phyloP scores from a whole-genome alignment of 1,140 invertebrate species.

The Linepithema humile region DNA sequence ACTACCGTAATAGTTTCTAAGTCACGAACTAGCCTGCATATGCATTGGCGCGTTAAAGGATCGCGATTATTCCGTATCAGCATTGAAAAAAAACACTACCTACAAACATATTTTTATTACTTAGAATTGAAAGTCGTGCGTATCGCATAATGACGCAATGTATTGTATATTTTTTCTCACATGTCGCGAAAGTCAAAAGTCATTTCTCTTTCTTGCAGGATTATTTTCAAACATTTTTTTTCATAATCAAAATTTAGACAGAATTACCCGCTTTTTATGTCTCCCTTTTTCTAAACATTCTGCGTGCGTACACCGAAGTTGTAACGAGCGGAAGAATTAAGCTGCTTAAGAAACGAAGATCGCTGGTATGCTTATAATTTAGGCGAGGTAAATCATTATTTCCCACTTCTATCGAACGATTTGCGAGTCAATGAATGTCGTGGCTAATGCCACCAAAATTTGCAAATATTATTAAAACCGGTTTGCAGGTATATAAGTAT shows the following conservation, averaged over 20 bases:
- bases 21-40: not conserved
- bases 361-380: constrained; percentile 16
- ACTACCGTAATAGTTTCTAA: not conserved
- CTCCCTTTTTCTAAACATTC: too few species aligned
- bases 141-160: constrained; percentile 5
- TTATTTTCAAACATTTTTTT: too few species aligned
- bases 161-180: not conserved
- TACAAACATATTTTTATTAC: not conserved
- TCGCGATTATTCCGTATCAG: constrained; percentile 1
- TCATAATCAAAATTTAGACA: too few species aligned
- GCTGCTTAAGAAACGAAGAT: too few species aligned
- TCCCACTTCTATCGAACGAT: constrained; percentile 28
- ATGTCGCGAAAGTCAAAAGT: not conserved
- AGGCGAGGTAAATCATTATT: constrained; percentile 11
- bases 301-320: too few species aligned
- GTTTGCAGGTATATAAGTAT: not conserved
- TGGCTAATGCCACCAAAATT: constrained; percentile 37
- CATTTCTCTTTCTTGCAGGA: not conserved
- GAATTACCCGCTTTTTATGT: too few species aligned
- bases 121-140: constrained; percentile 34
- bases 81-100: not conserved
- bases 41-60: not conserved
- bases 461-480: constrained; percentile 51
- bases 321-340: too few species aligned
- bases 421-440: constrained; percentile 55